These are phyloP conservation scores for Squalus acanthias DNA, from an alignment of 2,797 vertebrate species.

Conservation along the genomic window DNA sequence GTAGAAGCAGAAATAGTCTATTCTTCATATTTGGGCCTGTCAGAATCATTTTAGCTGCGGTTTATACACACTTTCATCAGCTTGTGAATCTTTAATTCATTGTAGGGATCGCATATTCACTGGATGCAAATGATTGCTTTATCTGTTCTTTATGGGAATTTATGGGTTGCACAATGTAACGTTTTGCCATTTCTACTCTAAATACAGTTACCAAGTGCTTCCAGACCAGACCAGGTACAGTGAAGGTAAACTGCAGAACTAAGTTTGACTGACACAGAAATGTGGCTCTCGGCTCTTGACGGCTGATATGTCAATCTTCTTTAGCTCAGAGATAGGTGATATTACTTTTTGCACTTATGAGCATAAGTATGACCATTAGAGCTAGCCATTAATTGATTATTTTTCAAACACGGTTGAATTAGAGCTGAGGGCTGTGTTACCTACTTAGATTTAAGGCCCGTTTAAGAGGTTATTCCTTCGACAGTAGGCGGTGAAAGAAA, in stretches of 20 bases:
- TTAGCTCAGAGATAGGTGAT: neutral
- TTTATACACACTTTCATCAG: conserved; percentile 32
- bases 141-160: conserved; percentile 25
- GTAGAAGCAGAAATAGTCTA: conserved; percentile 59
- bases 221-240: neutral
- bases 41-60: conserved; percentile 24
- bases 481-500: neutral
- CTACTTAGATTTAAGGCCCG: neutral
- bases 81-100: conserved; percentile 34
- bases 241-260: neutral
- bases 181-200: neutral
- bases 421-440: neutral
- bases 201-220: neutral
- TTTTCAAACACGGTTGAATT: neutral
- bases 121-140: conserved; percentile 22
- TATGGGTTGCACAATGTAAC: neutral
- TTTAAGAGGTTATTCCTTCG: neutral
- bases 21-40: conserved; percentile 57
- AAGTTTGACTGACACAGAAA: neutral
- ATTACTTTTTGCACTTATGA: neutral
- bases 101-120: neutral
- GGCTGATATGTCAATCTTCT: neutral
- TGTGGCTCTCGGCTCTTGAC: neutral
- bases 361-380: neutral
- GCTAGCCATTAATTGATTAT: conserved; percentile 11